phyloP scores from a whole-genome alignment of 2,113 vertebrate genomes.

The Anarhynchus alexandrinus region DNA sequence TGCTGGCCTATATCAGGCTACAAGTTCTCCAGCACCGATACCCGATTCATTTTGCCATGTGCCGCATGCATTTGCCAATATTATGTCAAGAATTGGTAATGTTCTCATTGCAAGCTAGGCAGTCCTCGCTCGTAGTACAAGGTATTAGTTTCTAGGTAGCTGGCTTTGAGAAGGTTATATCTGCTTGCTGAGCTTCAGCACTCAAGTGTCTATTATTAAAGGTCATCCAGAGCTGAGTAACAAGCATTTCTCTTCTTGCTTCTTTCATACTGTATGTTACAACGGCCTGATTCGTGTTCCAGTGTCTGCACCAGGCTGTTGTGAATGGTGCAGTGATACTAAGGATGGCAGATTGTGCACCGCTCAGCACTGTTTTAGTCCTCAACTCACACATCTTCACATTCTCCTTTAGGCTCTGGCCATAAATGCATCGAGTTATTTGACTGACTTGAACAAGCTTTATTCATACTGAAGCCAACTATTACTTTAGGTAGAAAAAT shows the following conservation, averaged over 20 bases:
- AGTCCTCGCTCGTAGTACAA: background rate
- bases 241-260: background rate
- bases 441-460: background rate
- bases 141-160: background rate
- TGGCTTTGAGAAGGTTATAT: background rate
- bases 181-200: background rate
- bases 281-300: background rate
- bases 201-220: background rate
- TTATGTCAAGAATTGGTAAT: background rate
- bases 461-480: background rate
- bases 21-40: background rate
- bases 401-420: background rate
- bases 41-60: background rate
- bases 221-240: background rate
- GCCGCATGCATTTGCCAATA: background rate
- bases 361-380: background rate
- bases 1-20: background rate
- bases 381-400: fast-evolving
- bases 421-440: background rate
- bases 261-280: background rate
- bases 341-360: background rate
- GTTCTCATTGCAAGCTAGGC: background rate
- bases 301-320: background rate
- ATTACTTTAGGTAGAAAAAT: background rate
- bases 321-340: background rate